Evolutionary conservation across 2,113 vertebrate genomes (phyloP), one percentile per base, ranked within the genome.

Genomic region (Prochilodus magdalenae): DNA sequence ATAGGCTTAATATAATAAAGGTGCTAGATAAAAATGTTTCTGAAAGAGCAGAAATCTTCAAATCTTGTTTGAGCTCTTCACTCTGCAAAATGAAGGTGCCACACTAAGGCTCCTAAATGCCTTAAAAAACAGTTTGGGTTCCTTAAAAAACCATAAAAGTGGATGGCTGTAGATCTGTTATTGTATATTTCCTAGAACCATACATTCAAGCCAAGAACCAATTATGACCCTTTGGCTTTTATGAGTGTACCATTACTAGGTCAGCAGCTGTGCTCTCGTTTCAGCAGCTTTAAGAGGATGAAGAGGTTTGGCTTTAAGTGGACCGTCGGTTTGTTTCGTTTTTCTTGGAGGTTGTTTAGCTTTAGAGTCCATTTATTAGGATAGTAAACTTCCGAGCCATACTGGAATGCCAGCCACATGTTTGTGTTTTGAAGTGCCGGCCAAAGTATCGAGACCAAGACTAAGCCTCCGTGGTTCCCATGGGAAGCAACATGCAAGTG

Each of bases 361-460:
- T 53, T 75, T 76, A 72, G 63, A 60, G 66, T 49, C 73, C 66
- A n/a, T 55, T 81, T 84, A 81, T 81, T 84, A 71, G 65, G 65
- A 76, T 51, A 70, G 72, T n/a, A 65, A 76, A 76, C 57, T 63
- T 76, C 73, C 66, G 22, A 57, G 78, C 66, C 60, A 13, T 29
- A 60, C 74, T 63, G 3, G n/a, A 80, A 76, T 71, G 47, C 62
- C 73, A 77, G 29, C 15, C 49, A 60, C 67, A 81, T 81, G 75
- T 78, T 77, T 81, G 79, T 85, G 69, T 66, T 71, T 84, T 66
- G 59, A 81, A 81, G 76, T 63, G 26, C 40, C 20, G 72, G 79
- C 62, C 53, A 79, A 78, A 67, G 73, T 67, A 70, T 13, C 57
- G 7, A 70, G 71, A 74, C 51, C 55, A 82, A 73, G 73, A 59